Percentiles rank a stretch among this genome's conserved stretches.
Conservation (phyloP, 2,888 invertebrate genomes). For the Phanerotoma sp. region DNA sequence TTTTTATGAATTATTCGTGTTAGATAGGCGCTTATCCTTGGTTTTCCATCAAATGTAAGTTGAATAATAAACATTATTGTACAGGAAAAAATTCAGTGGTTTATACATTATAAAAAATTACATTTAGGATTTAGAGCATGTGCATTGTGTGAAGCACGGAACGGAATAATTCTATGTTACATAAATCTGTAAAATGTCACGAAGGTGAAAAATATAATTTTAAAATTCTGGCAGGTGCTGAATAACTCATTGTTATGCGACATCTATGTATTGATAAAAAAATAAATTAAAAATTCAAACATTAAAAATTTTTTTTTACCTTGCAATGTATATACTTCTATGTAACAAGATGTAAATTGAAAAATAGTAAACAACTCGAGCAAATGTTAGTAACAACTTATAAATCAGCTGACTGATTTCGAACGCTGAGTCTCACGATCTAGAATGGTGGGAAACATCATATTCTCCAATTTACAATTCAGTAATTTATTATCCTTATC, state of each 20-base stretch:
- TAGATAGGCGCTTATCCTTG: not conserved
- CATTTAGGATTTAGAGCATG: constrained; percentile 3
- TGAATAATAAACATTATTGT: not conserved
- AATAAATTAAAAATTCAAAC: no score
- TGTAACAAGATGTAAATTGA: no score
- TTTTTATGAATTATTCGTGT: not conserved
- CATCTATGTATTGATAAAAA: no score
- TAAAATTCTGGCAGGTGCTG: no score
- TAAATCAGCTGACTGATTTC: not conserved
- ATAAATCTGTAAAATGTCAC: not conserved
- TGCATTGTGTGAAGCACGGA: constrained; percentile 14
- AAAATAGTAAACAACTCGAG: constrained; percentile 4
- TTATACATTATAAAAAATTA: not conserved
- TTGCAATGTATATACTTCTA: no score
- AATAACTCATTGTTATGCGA: no score
- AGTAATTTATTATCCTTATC: constrained; percentile 5
- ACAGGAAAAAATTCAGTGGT: not conserved
- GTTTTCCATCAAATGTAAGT: not conserved
- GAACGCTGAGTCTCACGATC: constrained; percentile 1
- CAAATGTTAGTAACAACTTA: constrained; percentile 15
- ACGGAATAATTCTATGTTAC: constrained; percentile 2
- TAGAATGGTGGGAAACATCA: no score
- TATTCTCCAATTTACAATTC: constrained; percentile 6
- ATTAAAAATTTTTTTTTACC: no score
- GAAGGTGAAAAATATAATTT: not conserved